phyloP scores from a whole-genome alignment of 2,888 invertebrate genomes.

The Amblyteles armatorius region DNA sequence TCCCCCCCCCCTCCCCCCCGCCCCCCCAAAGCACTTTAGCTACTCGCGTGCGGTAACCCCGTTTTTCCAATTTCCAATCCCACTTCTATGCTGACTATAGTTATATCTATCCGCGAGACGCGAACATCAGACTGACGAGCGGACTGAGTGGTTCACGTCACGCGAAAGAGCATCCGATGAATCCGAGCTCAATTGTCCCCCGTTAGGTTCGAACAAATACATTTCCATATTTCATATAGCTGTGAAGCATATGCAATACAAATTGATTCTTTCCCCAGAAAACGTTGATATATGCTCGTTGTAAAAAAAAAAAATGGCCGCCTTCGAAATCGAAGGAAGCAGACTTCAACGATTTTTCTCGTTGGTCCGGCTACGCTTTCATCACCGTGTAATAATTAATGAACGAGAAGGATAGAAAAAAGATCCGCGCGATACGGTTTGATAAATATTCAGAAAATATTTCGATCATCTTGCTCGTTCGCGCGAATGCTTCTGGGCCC shows the following conservation, averaged over 20 bases:
- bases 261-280: neutral
- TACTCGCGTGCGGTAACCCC: slow-evolving; percentile 67
- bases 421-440: neutral
- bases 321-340: neutral
- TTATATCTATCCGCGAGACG: slow-evolving; percentile 24
- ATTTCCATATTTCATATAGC: neutral
- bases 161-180: slow-evolving; percentile 63
- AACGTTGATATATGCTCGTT: neutral
- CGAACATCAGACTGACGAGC: slow-evolving; percentile 9
- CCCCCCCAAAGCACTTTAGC: neutral
- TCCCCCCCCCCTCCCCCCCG: neutral
- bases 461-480: slow-evolving; percentile 35
- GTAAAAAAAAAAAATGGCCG: neutral
- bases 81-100: slow-evolving; percentile 58
- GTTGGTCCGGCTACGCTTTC: slow-evolving; percentile 16
- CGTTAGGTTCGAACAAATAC: neutral
- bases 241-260: neutral
- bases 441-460: slow-evolving; percentile 54
- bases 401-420: slow-evolving; percentile 20
- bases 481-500: slow-evolving; percentile 41
- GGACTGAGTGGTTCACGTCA: slow-evolving; percentile 71
- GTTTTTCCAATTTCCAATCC: slow-evolving; percentile 74
- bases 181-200: neutral
- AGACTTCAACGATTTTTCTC: slow-evolving; percentile 20
- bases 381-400: slow-evolving; percentile 42